Evolutionary conservation across 2,797 vertebrate species (phyloP).

Genomic region (Pelobates cultripes): DNA sequence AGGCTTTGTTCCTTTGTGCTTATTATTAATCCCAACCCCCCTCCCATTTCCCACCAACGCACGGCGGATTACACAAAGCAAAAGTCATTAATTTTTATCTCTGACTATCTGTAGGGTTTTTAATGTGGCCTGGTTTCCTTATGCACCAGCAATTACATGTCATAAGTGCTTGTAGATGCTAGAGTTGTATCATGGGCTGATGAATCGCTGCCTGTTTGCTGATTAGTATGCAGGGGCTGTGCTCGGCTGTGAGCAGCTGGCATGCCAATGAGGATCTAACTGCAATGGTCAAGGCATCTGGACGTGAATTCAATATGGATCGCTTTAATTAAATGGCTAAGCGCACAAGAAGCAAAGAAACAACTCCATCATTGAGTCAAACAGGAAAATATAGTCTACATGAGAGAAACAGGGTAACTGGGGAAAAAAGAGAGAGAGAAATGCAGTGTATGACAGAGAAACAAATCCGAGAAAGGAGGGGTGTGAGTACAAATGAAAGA

Average conservation of each 20-base stretch:
- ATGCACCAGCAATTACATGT: slow-evolving; percentile 84
- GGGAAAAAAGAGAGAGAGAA: slow-evolving; percentile 3
- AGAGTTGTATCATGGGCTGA: slow-evolving; percentile 75
- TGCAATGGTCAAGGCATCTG: slow-evolving; percentile 79
- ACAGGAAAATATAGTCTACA: slow-evolving; percentile 72
- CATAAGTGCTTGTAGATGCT: slow-evolving; percentile 85
- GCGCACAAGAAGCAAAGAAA: slow-evolving; percentile 76
- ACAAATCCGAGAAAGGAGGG: not conserved
- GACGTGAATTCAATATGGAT: slow-evolving; percentile 83
- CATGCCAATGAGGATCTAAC: slow-evolving; percentile 80
- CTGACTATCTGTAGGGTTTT: slow-evolving; percentile 84
- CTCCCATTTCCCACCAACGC: slow-evolving; percentile 64
- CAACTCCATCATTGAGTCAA: slow-evolving; percentile 77
- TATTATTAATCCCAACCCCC: slow-evolving; percentile 74
- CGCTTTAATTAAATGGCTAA: slow-evolving; percentile 82
- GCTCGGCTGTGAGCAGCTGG: slow-evolving; percentile 78
- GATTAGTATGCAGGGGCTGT: slow-evolving; percentile 77
- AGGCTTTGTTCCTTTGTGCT: slow-evolving; percentile 81
- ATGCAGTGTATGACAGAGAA: not conserved
- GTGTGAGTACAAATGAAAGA: not conserved
- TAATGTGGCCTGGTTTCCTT: slow-evolving; percentile 84
- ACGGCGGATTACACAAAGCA: slow-evolving; percentile 82
- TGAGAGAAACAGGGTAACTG: slow-evolving; percentile 56
- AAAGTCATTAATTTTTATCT: slow-evolving; percentile 89
- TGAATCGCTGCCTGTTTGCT: slow-evolving; percentile 78